Percentiles rank a stretch among this genome's conserved stretches.
These are phyloP conservation scores for Brachionus sp. DNA, from an alignment of 1,140 invertebrate genomes.

Conservation along the genomic window DNA sequence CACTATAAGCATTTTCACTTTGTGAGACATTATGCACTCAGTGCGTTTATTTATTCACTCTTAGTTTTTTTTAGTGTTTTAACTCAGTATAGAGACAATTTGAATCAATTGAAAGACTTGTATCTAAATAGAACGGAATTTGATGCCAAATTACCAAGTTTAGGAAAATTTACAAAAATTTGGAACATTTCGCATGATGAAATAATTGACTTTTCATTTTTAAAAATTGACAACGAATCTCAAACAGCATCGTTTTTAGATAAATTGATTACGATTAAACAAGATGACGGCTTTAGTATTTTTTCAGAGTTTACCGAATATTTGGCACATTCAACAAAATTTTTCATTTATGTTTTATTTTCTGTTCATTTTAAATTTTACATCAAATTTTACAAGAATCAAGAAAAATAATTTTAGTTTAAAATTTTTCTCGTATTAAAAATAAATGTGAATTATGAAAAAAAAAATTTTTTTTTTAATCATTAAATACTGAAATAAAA, in stretches of 20 bases:
- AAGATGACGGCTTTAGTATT: not conserved
- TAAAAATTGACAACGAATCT: not conserved
- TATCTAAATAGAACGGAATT: not conserved
- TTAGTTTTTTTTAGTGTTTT: not conserved
- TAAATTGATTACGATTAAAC: not conserved
- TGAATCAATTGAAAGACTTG: not conserved
- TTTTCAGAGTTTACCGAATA: conserved; percentile 10
- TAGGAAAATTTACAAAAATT: not conserved
- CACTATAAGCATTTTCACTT: conserved; percentile 39
- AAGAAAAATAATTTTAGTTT: not conserved
- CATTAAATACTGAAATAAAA: too few species aligned
- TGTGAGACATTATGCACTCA: conserved; percentile 8
- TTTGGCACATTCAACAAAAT: conserved; percentile 28
- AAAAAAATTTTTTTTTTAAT: too few species aligned
- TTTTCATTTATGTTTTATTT: conserved; percentile 13
- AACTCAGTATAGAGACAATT: not conserved
- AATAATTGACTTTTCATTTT: not conserved
- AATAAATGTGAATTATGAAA: too few species aligned
- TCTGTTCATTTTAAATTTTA: conserved; percentile 35
- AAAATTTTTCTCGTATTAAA: not conserved
- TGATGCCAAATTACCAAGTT: not conserved
- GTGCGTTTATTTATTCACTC: not conserved
- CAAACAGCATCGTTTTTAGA: not conserved
- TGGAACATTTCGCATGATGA: not conserved
- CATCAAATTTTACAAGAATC: not conserved